phyloP scores from a whole-genome alignment of 2,113 vertebrate species.

The Strix aluco region DNA sequence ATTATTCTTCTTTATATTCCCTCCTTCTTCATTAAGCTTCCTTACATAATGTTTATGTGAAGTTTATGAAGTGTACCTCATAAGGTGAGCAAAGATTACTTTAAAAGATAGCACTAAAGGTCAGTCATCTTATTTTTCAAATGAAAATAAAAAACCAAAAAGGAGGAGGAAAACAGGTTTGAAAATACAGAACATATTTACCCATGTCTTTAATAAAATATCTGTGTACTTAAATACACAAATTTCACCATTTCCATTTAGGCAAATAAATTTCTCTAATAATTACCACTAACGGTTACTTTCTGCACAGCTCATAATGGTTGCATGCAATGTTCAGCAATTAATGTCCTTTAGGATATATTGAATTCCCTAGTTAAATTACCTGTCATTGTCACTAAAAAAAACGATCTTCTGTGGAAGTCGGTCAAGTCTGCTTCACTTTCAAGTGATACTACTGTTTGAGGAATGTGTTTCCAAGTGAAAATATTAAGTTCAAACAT shows the following conservation, averaged over 20 bases:
- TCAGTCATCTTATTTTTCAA: background rate
- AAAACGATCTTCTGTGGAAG: background rate
- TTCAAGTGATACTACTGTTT: background rate
- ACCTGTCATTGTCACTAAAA: conserved; percentile 1
- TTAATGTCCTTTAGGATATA: conserved; percentile 26
- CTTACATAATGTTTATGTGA: conserved; percentile 73
- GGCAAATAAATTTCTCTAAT: background rate
- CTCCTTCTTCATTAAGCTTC: conserved; percentile 79
- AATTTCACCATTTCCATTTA: background rate
- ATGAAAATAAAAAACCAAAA: background rate
- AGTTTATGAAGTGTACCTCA: conserved; percentile 68
- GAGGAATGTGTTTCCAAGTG: background rate
- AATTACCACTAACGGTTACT: background rate
- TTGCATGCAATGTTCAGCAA: background rate
- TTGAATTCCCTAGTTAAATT: conserved; percentile 29
- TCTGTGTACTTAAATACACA: background rate
- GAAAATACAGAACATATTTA: background rate
- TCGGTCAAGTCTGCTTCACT: background rate
- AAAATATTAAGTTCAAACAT: background rate
- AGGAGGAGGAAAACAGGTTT: background rate
- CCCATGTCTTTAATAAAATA: background rate
- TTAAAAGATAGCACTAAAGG: conserved; percentile 32
- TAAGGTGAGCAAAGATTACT: conserved; percentile 62
- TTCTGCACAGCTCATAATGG: background rate
- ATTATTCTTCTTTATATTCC: conserved; percentile 79